A percentile compares a stretch with the other conserved stretches of the same genome.
Evolutionary conservation across 2,797 vertebrate species (phyloP).

Genomic region (Salarias fasciatus): DNA sequence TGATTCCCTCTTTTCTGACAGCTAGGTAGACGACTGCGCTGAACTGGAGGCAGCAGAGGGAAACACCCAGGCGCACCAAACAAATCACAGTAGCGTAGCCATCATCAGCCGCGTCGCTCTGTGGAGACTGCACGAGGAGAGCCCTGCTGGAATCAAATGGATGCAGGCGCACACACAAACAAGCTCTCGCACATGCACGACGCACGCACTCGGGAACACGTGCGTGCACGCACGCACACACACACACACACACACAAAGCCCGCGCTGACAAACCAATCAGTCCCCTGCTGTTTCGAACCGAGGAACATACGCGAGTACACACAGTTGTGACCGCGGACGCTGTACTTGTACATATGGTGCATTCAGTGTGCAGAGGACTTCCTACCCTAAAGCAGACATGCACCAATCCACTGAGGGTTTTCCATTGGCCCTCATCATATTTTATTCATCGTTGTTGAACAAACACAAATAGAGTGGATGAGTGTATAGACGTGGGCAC

Average conservation of each 20-base stretch:
- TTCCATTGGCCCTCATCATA: conserved; percentile 66
- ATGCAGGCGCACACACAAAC: conserved; percentile 49
- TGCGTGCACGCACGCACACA: conserved; percentile 18
- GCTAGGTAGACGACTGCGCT: conserved; percentile 32
- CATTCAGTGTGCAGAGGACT: conserved; percentile 20
- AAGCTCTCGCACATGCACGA: conserved; percentile 26
- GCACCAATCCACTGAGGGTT: conserved; percentile 52
- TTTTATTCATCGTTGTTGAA: conserved; percentile 75
- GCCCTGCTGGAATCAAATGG: conserved; percentile 67
- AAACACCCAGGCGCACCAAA: conserved; percentile 67
- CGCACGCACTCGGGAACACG: not conserved
- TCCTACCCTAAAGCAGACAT: conserved; percentile 48
- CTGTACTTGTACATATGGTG: conserved; percentile 30
- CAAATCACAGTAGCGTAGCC: conserved; percentile 64
- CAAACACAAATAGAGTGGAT: conserved; percentile 72
- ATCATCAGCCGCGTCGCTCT: conserved; percentile 63
- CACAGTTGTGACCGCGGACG: conserved; percentile 6
- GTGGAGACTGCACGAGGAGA: conserved; percentile 58
- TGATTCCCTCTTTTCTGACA: conserved; percentile 62
- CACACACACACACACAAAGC: conserved; percentile 19
- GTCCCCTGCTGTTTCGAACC: conserved; percentile 53
- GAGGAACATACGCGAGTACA: conserved; percentile 20
- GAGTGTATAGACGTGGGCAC: conserved; percentile 59
- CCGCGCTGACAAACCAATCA: conserved; percentile 58
- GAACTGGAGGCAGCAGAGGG: conserved; percentile 45